These are phyloP conservation scores for Lasiommata megera DNA, from an alignment of 2,888 invertebrate genomes.

Conservation along the genomic window DNA sequence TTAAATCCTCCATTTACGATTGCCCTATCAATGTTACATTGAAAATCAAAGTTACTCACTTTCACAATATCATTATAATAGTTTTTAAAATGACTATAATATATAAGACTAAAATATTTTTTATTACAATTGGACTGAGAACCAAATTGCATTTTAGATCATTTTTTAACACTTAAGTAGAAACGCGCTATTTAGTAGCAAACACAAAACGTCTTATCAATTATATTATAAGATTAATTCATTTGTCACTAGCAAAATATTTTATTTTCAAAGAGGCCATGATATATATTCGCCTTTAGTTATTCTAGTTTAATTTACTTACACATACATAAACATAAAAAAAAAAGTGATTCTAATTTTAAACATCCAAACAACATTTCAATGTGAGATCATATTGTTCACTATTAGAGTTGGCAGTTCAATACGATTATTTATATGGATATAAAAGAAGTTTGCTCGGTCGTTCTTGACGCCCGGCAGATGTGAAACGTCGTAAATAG, in stretches of 20 bases:
- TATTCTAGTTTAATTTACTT: constrained; percentile 45
- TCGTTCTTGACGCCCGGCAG: no score
- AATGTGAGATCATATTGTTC: constrained; percentile 67
- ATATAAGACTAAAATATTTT: constrained; percentile 60
- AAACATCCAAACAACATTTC: constrained; percentile 49
- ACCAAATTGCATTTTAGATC: constrained; percentile 55
- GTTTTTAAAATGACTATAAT: constrained; percentile 60
- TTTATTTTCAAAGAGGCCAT: constrained; percentile 50
- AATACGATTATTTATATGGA: not conserved
- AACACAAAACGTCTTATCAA: constrained; percentile 47
- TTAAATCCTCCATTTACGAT: not conserved
- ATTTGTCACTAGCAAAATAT: constrained; percentile 43
- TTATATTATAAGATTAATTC: constrained; percentile 51
- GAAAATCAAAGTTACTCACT: constrained; percentile 18
- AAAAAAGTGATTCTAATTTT: constrained; percentile 27
- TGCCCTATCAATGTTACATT: not conserved
- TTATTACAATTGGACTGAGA: constrained; percentile 59
- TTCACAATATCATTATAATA: constrained; percentile 43
- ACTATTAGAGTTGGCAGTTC: constrained; percentile 19
- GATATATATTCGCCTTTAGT: constrained; percentile 53
- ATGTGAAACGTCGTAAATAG: no score
- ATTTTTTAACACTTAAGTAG: constrained; percentile 56
- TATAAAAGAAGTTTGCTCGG: no score
- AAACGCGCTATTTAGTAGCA: constrained; percentile 59
- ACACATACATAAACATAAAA: constrained; percentile 39